Evolutionary conservation across 1,140 invertebrate species (phyloP).

Genomic region (Phymastichus coffea): DNA sequence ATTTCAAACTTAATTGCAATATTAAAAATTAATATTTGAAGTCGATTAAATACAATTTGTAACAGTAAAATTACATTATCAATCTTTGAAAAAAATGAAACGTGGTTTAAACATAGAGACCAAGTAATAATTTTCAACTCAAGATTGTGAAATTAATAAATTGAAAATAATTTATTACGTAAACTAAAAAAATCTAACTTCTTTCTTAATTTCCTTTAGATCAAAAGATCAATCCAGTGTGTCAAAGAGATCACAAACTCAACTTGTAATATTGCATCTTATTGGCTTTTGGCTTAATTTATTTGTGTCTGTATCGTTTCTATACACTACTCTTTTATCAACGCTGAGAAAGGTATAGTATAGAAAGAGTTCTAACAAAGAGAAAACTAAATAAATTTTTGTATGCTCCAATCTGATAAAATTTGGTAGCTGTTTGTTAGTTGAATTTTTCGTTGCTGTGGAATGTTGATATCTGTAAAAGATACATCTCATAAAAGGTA

Average conservation of each 20-base stretch:
- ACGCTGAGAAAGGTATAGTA: not conserved
- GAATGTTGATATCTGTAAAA: too few relatives aligned
- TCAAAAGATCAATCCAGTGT: too few relatives aligned
- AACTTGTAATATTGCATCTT: not conserved
- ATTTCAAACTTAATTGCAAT: too few relatives aligned
- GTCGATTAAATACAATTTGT: not conserved
- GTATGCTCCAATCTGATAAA: too few relatives aligned
- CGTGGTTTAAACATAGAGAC: not conserved
- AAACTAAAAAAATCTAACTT: not conserved
- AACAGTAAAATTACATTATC: not conserved
- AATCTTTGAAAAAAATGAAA: not conserved
- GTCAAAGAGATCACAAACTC: not conserved
- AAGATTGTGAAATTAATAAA: not conserved
- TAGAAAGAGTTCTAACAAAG: not conserved
- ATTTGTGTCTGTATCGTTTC: slow-evolving; percentile 3
- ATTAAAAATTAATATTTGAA: not conserved
- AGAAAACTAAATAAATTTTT: slow-evolving; percentile 6
- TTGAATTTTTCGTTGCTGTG: too few relatives aligned
- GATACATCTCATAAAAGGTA: not conserved
- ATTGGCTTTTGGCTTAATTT: slow-evolving; percentile 11
- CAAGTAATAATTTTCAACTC: not conserved
- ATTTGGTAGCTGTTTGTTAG: too few relatives aligned
- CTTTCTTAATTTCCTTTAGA: not conserved
- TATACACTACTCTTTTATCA: not conserved
- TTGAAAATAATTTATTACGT: not conserved